Evolutionary conservation across 2,797 vertebrate genomes (phyloP).

Genomic region (Eremophila alpestris): DNA sequence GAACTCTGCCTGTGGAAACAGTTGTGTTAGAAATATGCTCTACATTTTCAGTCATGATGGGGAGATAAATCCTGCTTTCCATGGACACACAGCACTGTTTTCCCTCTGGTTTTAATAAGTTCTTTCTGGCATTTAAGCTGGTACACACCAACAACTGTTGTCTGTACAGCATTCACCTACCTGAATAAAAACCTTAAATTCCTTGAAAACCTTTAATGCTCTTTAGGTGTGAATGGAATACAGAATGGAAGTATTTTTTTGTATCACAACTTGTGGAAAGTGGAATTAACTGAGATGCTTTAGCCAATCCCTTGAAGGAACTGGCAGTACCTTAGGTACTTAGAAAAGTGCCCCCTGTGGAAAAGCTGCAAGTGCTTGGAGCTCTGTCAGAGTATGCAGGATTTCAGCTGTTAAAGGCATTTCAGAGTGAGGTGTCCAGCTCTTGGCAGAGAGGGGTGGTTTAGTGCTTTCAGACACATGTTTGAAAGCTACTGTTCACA

Average conservation of each 20-base stretch:
- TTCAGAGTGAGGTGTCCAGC: neutral
- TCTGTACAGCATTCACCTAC: neutral
- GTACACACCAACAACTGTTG: neutral
- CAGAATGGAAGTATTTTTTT: neutral
- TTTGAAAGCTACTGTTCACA: constrained; percentile 23
- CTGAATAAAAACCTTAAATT: neutral
- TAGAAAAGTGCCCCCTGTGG: neutral
- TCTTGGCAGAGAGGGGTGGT: neutral
- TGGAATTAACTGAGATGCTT: neutral
- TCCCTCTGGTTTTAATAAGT: neutral
- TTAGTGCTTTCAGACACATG: neutral
- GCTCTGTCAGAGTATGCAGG: fast-evolving
- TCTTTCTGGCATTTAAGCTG: neutral
- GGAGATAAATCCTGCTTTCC: neutral
- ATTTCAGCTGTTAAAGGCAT: neutral
- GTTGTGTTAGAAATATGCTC: neutral
- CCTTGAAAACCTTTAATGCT: neutral
- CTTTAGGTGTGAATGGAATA: neutral
- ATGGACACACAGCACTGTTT: neutral
- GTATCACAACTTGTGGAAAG: neutral
- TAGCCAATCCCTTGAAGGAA: neutral
- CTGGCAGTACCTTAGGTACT: neutral
- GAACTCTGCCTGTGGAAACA: neutral
- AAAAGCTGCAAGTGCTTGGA: neutral
- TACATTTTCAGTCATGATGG: neutral